Conservation (phyloP, 2,888 invertebrate genomes). For the Thysanoteuthis rhombus region DNA sequence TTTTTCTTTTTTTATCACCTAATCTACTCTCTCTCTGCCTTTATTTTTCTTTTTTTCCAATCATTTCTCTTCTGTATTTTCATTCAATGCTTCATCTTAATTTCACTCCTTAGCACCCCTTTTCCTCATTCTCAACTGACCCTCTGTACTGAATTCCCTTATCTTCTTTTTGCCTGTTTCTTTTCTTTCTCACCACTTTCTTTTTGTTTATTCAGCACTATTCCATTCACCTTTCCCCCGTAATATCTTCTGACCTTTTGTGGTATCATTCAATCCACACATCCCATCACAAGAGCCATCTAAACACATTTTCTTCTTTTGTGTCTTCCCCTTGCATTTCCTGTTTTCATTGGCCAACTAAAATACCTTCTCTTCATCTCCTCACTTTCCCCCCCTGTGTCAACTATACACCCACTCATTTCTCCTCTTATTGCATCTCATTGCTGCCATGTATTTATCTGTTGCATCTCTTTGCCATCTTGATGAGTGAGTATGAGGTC, state of each 20-base stretch:
- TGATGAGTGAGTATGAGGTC: not conserved
- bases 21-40: no score
- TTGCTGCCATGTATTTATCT: constrained; percentile 12
- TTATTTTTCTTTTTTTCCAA: not conserved
- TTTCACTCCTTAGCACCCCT: not conserved
- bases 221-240: not conserved
- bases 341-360: not conserved
- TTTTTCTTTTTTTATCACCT: no score
- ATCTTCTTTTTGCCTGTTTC: not conserved
- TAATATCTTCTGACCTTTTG: not conserved
- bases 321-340: not conserved
- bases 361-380: not conserved
- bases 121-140: not conserved
- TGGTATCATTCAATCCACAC: not conserved
- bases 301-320: not conserved
- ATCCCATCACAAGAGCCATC: not conserved
- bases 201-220: not conserved
- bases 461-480: not conserved
- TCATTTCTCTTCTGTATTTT: not conserved
- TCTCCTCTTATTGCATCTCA: not conserved
- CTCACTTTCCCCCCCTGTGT: not conserved
- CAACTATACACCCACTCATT: not conserved
- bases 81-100: not conserved
- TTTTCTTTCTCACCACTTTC: not conserved
- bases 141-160: fast-evolving